Evolutionary conservation across 2,888 invertebrate genomes (phyloP), one percentile per base, ranked within the genome.

Genomic region (Laspeyria flexula): DNA sequence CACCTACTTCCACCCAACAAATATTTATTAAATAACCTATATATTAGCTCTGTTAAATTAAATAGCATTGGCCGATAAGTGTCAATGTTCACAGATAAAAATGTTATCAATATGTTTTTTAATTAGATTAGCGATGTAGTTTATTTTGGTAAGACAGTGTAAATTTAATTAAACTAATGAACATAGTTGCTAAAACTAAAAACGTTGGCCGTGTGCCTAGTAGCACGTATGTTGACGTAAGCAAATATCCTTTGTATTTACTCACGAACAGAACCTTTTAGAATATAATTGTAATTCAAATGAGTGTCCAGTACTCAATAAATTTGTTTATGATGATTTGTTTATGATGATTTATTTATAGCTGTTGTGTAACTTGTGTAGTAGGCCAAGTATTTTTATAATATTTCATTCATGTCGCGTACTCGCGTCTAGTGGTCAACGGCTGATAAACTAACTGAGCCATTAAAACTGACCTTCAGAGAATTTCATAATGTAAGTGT

Each of bases 211-310:
- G 7, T n/a, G n/a, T 25, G n/a, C 12, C 9, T n/a, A 18, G 1
- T 41, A 55, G 45, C 71, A 72, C 65, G 73, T 65, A 71, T 55
- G 56, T 48, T 76, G 70, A 75, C 72, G 66, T 61, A 43, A 68
- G 70, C 60, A 70, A 38, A 29, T 65, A 58, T 62, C 47, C 44
- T 58, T 62, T 49, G 48, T 51, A 38, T 69, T 62, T 48, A 58
- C 64, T 63, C 68, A 67, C 54, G 60, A 66, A 34, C 60, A 43
- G 40, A 38, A 43, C 60, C 55, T 56, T 64, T 55, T 51, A 55
- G 41, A 43, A 60, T 35, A 29, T 43, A 30, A 55, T 58, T 63
- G 37, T 42, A 46, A 66, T 66, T 50, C 43, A 44, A 65, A 65
- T 51, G 39, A 48, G n/a, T 11, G 7, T 35, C 10, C 11, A n/a